phyloP scores from a whole-genome alignment of 2,113 vertebrate genomes.

The Mastomys coucha region DNA sequence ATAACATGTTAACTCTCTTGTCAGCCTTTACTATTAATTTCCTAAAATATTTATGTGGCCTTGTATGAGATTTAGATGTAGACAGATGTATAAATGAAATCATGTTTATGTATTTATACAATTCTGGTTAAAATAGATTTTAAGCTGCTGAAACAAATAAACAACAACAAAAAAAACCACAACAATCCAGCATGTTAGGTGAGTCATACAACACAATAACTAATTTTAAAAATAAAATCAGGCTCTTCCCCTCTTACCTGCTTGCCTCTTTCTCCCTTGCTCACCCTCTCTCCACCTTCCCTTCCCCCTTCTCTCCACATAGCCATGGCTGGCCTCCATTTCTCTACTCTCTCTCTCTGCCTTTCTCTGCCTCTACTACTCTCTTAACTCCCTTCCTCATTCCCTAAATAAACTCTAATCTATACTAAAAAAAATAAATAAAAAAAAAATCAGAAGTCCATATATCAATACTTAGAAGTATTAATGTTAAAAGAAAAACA shows the following conservation, averaged over 20 bases:
- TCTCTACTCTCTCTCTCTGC: too few relatives aligned
- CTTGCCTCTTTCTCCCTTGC: too few relatives aligned
- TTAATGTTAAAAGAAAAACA: not conserved
- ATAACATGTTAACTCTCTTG: not conserved
- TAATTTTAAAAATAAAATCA: not conserved
- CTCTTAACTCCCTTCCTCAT: too few relatives aligned
- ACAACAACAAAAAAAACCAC: not conserved
- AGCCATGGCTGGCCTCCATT: too few relatives aligned
- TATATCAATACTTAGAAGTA: not conserved
- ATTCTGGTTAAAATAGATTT: not conserved
- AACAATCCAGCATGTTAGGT: not conserved
- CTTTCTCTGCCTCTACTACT: too few relatives aligned
- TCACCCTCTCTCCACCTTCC: too few relatives aligned
- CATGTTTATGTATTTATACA: not conserved
- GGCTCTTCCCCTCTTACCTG: too few relatives aligned
- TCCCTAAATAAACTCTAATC: too few relatives aligned
- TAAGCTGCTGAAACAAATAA: not conserved
- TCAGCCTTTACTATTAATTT: constrained; percentile 8
- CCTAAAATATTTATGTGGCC: not conserved
- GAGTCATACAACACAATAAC: not conserved
- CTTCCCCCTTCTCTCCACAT: too few relatives aligned
- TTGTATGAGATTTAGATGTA: not conserved
- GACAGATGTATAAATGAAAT: not conserved
- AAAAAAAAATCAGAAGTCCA: not conserved
- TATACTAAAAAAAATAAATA: not conserved